Percentiles rank a stretch among this genome's conserved stretches.
Conservation (phyloP, 2,888 invertebrate species). For the Agonum fuliginosum region DNA sequence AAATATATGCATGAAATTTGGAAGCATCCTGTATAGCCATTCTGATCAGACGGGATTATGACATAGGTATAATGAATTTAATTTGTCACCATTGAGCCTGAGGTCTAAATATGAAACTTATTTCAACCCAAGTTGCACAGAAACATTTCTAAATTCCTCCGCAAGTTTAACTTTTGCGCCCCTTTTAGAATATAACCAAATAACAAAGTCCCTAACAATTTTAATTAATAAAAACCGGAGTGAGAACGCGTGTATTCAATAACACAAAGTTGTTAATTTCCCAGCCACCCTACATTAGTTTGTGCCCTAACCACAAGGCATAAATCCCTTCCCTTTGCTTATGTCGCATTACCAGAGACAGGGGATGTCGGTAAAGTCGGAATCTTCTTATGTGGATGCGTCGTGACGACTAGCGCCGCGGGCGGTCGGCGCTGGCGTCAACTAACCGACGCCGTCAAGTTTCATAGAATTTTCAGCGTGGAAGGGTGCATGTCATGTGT, state of each 20-base stretch:
- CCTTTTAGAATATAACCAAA: neutral
- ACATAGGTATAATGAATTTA: too few relatives aligned
- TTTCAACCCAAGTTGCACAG: too few relatives aligned
- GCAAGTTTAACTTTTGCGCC: too few relatives aligned
- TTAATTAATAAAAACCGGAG: neutral
- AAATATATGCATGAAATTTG: too few relatives aligned
- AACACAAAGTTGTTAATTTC: constrained; percentile 33
- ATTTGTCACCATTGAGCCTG: too few relatives aligned
- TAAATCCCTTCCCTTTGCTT: constrained; percentile 2
- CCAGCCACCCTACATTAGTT: constrained; percentile 10
- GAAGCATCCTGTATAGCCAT: too few relatives aligned
- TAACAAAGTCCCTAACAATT: neutral
- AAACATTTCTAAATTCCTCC: too few relatives aligned
- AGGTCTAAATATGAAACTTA: too few relatives aligned
- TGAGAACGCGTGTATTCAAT: constrained; percentile 36
- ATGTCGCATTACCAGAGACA: neutral
- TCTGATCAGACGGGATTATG: too few relatives aligned
- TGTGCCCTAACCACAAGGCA: neutral
- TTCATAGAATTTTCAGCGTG: neutral
- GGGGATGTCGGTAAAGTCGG: neutral
- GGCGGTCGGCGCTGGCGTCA: neutral
- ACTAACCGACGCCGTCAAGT: neutral
- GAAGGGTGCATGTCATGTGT: too few relatives aligned
- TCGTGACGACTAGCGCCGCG: constrained; percentile 3
- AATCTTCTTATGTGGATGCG: neutral